phyloP scores from a whole-genome alignment of 2,888 invertebrate species.

The Timema cristinae region DNA sequence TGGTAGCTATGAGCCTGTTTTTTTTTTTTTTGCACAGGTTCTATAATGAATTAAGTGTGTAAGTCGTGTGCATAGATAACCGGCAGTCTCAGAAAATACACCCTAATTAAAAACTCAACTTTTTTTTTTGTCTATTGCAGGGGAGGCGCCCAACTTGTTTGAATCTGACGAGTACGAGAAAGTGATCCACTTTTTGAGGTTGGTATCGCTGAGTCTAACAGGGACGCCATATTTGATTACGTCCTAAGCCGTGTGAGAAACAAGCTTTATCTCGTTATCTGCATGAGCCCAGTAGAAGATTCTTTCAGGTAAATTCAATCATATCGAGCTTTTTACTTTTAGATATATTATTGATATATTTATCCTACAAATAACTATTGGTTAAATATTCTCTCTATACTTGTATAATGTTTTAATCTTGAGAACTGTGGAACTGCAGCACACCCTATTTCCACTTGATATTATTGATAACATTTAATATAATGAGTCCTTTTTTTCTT shows the following conservation, averaged over 20 bases:
- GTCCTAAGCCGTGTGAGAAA: conserved; percentile 79
- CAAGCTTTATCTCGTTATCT: conserved; percentile 80
- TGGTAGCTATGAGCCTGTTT: neutral
- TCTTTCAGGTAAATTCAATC: conserved; percentile 61
- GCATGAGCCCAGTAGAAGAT: conserved; percentile 89
- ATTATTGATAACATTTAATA: too few species aligned
- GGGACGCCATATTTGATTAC: conserved; percentile 80
- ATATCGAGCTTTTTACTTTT: neutral
- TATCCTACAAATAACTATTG: too few species aligned
- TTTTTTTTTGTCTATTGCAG: conserved; percentile 42
- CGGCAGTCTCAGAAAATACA: too few species aligned
- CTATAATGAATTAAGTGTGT: neutral
- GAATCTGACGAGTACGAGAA: conserved; percentile 83
- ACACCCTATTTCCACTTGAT: too few species aligned
- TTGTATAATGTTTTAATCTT: too few species aligned
- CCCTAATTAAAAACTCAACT: neutral
- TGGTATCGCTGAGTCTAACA: conserved; percentile 60
- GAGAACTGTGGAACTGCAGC: too few species aligned
- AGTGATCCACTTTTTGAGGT: conserved; percentile 66
- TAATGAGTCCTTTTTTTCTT: too few species aligned
- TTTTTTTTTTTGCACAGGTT: conserved; percentile 14
- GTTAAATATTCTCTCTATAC: too few species aligned
- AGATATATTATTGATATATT: too few species aligned
- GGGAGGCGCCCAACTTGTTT: conserved; percentile 88
- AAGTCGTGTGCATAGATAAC: too few species aligned